Evolutionary conservation across 2,797 vertebrate species (phyloP).

Genomic region (Mustela erminea): DNA sequence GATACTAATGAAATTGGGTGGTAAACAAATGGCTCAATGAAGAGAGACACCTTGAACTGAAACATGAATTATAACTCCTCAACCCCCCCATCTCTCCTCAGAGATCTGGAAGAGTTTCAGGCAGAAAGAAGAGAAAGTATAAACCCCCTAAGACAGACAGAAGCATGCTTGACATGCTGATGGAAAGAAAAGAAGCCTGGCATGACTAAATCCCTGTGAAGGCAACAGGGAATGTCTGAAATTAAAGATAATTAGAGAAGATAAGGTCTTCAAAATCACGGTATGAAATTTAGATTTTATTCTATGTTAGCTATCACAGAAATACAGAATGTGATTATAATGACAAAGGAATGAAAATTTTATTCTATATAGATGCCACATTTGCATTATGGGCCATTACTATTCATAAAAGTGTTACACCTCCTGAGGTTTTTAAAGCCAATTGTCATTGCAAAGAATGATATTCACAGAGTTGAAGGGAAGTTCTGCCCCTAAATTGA

Average conservation of each 20-base stretch:
- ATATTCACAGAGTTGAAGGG: not conserved
- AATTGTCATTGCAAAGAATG: not conserved
- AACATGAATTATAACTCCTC: not conserved
- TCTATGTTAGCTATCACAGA: not conserved
- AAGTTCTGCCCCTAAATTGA: slow-evolving; percentile 45
- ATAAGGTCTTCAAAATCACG: not conserved
- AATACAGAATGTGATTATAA: not conserved
- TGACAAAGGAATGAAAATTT: not conserved
- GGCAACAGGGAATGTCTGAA: not conserved
- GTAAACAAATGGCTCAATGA: not conserved
- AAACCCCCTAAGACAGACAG: not conserved
- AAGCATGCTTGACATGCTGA: not conserved
- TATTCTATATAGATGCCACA: not conserved
- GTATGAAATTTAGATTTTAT: not conserved
- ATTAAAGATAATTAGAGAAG: not conserved
- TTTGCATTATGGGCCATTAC: not conserved
- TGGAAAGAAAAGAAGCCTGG: not conserved
- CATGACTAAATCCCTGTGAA: not conserved
- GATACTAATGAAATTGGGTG: not conserved
- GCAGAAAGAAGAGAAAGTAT: not conserved
- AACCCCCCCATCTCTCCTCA: not conserved
- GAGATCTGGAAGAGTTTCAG: not conserved
- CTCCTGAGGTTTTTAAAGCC: not conserved
- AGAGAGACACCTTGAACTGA: not conserved
- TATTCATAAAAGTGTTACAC: not conserved